These are phyloP conservation scores for Okapia johnstoni DNA, from an alignment of 2,113 vertebrate genomes.

Conservation along the genomic window DNA sequence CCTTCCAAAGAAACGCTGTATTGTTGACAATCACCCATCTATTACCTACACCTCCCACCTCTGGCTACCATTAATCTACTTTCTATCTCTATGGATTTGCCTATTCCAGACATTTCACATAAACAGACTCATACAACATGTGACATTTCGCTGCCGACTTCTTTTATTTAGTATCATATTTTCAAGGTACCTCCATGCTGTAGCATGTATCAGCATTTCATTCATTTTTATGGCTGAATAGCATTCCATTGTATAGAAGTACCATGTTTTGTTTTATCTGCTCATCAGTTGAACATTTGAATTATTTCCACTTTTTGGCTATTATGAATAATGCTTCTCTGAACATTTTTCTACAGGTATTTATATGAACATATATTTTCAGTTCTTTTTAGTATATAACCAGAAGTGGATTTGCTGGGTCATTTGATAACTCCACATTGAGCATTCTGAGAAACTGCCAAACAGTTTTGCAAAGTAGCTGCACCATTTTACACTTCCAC, in stretches of 20 bases:
- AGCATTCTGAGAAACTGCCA: neutral
- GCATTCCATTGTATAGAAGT: neutral
- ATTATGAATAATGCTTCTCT: neutral
- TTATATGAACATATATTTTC: neutral
- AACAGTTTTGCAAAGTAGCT: neutral
- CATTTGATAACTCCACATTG: neutral
- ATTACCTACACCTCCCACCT: too few relatives aligned
- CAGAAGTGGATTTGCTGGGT: neutral
- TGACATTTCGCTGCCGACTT: neutral
- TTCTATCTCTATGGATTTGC: neutral
- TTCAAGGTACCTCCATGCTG: neutral
- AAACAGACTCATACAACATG: neutral
- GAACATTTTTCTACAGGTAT: neutral
- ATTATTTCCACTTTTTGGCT: neutral
- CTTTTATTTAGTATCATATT: neutral
- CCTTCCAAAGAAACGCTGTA: neutral
- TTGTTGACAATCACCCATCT: too few relatives aligned
- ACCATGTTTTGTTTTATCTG: neutral
- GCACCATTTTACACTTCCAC: neutral
- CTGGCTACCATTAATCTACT: neutral
- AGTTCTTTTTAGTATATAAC: neutral
- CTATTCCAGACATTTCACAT: neutral
- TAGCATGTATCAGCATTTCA: neutral
- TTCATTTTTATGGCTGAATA: neutral
- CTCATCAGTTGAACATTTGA: neutral